phyloP scores from a whole-genome alignment of 2,113 vertebrate species.

The Callorhinus ursinus region DNA sequence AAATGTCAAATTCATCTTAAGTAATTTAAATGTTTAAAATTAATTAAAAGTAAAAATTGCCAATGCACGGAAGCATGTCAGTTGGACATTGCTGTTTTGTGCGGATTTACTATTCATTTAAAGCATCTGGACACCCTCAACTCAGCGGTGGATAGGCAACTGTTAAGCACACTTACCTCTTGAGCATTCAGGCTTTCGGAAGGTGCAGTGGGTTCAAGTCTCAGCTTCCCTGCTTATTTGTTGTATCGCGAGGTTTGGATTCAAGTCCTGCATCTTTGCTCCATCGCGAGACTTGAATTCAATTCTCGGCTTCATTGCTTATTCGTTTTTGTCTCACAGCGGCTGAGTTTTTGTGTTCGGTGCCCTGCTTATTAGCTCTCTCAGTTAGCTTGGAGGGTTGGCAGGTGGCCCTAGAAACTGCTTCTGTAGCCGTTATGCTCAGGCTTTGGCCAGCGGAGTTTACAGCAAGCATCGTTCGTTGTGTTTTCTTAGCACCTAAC shows the following conservation, averaged over 20 bases:
- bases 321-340: rapidly evolving
- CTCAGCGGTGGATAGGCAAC: not conserved
- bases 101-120: not conserved
- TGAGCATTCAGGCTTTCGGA: not conserved
- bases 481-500: not conserved
- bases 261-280: not conserved
- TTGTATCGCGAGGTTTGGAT: not conserved
- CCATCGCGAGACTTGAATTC: not conserved
- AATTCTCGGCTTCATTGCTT: not conserved
- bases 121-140: not conserved
- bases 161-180: too few relatives aligned
- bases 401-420: not conserved
- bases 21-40: not conserved
- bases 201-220: not conserved
- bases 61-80: not conserved
- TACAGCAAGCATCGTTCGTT: not conserved
- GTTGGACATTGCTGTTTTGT: not conserved
- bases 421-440: too few relatives aligned
- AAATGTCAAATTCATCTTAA: not conserved
- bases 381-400: not conserved
- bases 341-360: not conserved
- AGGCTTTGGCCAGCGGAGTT: not conserved
- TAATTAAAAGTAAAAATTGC: not conserved
- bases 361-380: not conserved
- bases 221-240: not conserved